A percentile compares a stretch with the other conserved stretches of the same genome.
phyloP scores from a whole-genome alignment of 2,888 invertebrate species.

The Ophraella communa region DNA sequence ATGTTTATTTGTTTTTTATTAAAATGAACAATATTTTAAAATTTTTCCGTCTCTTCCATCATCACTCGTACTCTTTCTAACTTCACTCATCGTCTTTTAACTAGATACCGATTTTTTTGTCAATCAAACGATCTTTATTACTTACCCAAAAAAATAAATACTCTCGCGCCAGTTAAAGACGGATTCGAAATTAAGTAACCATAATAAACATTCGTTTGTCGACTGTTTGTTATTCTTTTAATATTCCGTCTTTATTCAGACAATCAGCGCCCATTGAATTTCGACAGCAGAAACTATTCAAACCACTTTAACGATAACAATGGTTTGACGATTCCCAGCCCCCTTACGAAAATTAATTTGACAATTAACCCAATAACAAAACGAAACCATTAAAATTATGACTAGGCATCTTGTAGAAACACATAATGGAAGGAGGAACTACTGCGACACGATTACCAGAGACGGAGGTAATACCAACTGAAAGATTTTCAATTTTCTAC shows the following conservation, averaged over 20 bases:
- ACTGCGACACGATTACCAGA: neutral
- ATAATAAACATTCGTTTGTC: neutral
- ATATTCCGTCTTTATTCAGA: neutral
- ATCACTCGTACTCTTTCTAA: too few species aligned
- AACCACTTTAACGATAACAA: constrained; percentile 10
- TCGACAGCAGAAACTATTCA: constrained; percentile 19
- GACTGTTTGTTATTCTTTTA: neutral
- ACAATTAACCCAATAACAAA: constrained; percentile 30
- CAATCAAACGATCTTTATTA: neutral
- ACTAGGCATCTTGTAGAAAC: constrained; percentile 29
- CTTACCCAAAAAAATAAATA: neutral
- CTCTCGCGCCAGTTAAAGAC: neutral
- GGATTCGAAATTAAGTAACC: neutral
- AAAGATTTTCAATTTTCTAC: too few species aligned
- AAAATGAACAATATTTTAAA: too few species aligned
- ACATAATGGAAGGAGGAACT: constrained; percentile 6
- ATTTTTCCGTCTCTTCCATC: too few species aligned
- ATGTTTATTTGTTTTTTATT: too few species aligned
- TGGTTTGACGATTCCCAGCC: constrained; percentile 16
- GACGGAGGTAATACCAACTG: neutral
- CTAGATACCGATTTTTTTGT: neutral
- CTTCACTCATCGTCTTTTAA: neutral
- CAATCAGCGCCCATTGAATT: constrained; percentile 20
- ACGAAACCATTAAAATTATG: constrained; percentile 32
- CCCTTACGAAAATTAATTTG: constrained; percentile 23